These are phyloP conservation scores for Trichoplusia ni DNA, from an alignment of 1,140 invertebrate genomes.

Conservation along the genomic window DNA sequence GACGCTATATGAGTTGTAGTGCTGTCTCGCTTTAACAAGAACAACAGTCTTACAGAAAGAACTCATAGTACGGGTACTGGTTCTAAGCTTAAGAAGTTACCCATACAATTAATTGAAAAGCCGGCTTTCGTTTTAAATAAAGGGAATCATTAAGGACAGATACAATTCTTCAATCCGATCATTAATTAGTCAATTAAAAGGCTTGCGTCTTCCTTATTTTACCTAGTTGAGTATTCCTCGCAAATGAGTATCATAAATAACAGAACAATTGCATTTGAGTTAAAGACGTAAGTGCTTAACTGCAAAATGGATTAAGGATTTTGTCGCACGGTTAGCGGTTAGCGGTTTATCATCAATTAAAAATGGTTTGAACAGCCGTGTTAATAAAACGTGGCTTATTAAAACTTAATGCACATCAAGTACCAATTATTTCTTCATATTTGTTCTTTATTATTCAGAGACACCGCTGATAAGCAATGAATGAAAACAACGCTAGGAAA, in stretches of 20 bases:
- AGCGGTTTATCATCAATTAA: not conserved
- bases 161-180: slow-evolving; percentile 51
- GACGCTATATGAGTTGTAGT: too few relatives aligned
- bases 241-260: slow-evolving; percentile 55
- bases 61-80: too few relatives aligned
- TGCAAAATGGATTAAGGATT: slow-evolving; percentile 23
- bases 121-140: slow-evolving; percentile 51
- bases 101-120: slow-evolving; percentile 25
- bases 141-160: slow-evolving; percentile 50
- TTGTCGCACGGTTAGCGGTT: not conserved
- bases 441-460: too few relatives aligned
- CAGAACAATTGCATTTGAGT: slow-evolving; percentile 51
- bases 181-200: slow-evolving; percentile 71
- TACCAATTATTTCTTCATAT: too few relatives aligned
- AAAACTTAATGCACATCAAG: too few relatives aligned
- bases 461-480: too few relatives aligned
- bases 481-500: too few relatives aligned
- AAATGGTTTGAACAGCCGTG: too few relatives aligned
- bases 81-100: slow-evolving; percentile 23
- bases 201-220: slow-evolving; percentile 56
- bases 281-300: slow-evolving; percentile 12
- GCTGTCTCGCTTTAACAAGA: too few relatives aligned
- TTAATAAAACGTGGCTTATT: too few relatives aligned
- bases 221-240: slow-evolving; percentile 47
- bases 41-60: too few relatives aligned